Evolutionary conservation across 2,888 invertebrate genomes (phyloP).

Genomic region (Caenorhabditis sinica): DNA sequence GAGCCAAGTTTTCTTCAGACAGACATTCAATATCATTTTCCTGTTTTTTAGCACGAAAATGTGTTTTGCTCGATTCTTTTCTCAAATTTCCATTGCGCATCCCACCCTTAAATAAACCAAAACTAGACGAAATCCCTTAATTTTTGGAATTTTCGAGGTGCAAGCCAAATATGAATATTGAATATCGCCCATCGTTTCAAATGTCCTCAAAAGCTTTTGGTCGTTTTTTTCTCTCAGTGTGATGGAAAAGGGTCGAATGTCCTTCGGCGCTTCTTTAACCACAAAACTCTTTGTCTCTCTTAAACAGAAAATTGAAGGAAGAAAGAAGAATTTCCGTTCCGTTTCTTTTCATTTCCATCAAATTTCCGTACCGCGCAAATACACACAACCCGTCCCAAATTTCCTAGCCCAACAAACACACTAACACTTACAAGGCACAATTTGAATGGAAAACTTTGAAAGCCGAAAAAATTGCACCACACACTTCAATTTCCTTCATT

Average conservation of each 20-base stretch:
- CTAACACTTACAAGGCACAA: slow-evolving; percentile 15
- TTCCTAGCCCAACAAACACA: slow-evolving; percentile 18
- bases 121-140: background rate
- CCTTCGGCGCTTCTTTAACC: slow-evolving; percentile 14
- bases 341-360: slow-evolving; percentile 43
- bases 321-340: slow-evolving; percentile 34
- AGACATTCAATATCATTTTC: slow-evolving; percentile 49
- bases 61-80: slow-evolving; percentile 10
- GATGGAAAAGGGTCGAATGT: slow-evolving; percentile 27
- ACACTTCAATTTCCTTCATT: slow-evolving; percentile 21
- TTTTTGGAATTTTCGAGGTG: background rate
- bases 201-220: no score
- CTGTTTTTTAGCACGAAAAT: slow-evolving; percentile 23
- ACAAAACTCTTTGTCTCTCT: background rate
- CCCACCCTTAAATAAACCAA: background rate
- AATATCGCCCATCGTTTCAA: slow-evolving; percentile 41
- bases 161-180: slow-evolving; percentile 36
- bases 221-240: slow-evolving; percentile 7
- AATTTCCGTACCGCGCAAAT: slow-evolving; percentile 45
- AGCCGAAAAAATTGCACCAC: slow-evolving; percentile 15
- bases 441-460: slow-evolving; percentile 39
- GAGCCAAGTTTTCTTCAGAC: background rate
- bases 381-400: background rate
- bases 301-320: slow-evolving; percentile 18
- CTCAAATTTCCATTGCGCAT: background rate